Evolutionary conservation across 2,113 vertebrate species (phyloP), one percentile per base, ranked within the genome.

Genomic region (Pluvianellus socialis): DNA sequence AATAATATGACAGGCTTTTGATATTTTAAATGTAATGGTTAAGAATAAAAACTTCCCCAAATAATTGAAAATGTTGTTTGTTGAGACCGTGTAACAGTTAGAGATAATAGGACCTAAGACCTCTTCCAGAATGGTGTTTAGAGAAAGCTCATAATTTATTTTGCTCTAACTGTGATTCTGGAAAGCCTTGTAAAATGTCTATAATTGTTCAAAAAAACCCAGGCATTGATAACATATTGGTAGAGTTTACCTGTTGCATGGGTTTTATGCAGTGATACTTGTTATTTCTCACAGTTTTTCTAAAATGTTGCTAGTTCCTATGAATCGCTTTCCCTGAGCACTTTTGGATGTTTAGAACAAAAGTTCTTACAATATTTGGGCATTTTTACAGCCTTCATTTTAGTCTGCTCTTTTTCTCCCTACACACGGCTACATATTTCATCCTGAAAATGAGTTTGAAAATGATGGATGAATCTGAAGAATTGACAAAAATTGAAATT

Each of bases 361-460:
- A 70, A 84, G 21, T 66, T 91, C 26, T 59, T 55, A n/a, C 0
- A 16, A 19, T 75, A 35, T 62, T 66, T 74, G 12, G 32, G 28
- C 32, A 67, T 15, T 83, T 88, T 65, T 44, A 38, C 23, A n/a
- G 67, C 20, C 83, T 83, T 79, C 22, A 35, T 14, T 88, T 90
- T 56, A 35, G 28, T 56, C 44, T 87, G 12, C 15, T 47, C 17
- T 75, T 56, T 18, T 42, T 1, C 26, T 14, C 3, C 5, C 0
- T 7, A 5, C 35, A 52, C 38, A 38, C 38, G 19, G 6, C 26
- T 82, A 20, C 15, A 1, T 75, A 50, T 44, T 88, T 94, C 17
- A 44, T 86, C 56, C 52, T 92, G 62, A 92, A 94, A 86, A 87
- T 52, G 22, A 90, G 33, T 42, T 92, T 90, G 86, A 88, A 92